Conservation (phyloP, 2,797 vertebrate genomes). For the Sciurus carolinensis region DNA sequence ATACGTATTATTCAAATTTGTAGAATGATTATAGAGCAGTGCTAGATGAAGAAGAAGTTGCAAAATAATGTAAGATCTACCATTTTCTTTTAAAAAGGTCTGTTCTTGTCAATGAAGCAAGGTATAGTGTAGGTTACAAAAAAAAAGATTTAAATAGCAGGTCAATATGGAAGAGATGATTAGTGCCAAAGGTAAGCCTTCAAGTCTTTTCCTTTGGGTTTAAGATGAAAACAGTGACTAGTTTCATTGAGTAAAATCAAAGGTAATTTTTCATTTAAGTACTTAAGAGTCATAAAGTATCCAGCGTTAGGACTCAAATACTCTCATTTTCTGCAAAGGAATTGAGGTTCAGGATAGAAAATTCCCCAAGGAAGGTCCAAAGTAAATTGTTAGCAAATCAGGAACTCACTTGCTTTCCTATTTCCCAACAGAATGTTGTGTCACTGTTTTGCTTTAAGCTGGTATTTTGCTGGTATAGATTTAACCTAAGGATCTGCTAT, state of each 20-base stretch:
- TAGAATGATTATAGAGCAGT: background rate
- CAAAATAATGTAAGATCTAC: background rate
- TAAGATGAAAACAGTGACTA: background rate
- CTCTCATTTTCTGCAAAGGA: background rate
- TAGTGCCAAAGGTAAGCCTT: background rate
- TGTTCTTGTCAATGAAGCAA: background rate
- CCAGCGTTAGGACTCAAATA: background rate
- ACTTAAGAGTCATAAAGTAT: background rate
- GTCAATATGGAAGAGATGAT: background rate
- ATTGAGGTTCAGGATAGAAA: background rate
- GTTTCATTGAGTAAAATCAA: slow-evolving; percentile 23
- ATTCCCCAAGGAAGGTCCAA: background rate
- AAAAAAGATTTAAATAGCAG: background rate
- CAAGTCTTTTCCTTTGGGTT: background rate
- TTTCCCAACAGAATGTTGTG: background rate
- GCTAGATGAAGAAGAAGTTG: background rate
- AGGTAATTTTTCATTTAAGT: background rate
- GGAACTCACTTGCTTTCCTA: background rate
- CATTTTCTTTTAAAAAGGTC: background rate
- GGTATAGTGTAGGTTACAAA: background rate
- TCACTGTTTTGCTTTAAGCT: background rate
- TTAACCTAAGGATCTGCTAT: background rate
- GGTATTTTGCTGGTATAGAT: background rate
- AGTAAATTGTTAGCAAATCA: background rate
- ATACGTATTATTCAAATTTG: background rate